Base-by-base conservation (phyloP, 1,140 invertebrate genomes). In the Drosophila malerkotliana region DNA sequence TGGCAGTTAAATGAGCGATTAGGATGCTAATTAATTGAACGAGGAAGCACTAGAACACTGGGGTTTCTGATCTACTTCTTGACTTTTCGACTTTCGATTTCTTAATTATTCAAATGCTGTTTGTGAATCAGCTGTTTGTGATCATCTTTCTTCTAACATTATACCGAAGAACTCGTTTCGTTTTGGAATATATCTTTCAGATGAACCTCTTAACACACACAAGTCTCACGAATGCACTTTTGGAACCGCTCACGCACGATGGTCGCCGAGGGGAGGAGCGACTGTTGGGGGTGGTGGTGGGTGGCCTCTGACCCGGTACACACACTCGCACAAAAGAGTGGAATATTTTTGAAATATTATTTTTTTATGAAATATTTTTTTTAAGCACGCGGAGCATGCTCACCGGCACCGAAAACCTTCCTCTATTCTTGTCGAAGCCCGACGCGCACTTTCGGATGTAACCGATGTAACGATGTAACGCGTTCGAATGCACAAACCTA, bases 1-100 rank as follows among this genome's bases (percentile, higher is more conserved):
- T 24, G 15, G 21, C 49, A 75, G 66, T 57, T 72, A 78, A 82
- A 72, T 66, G 66, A 72, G 62, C 78, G 75, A 82, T 88, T 88
- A 51, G 47, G 71, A 76, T 64, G 75, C 71, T 76, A 83, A 83
- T 83, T 83, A 83, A 83, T 83, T 83, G 71, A 63, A 49, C 26
- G 45, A 26, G 63, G 28, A 45, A 44, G 14, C 41, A 73, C 55
- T 39, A 18, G 26, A 39, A 15, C 54, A 55, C 37, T 47, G 44
- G 8, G 18, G 18, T 21, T 21, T 44, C 41, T 44, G 44, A 47
- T 53, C 21, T 75, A 37, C 10, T 56, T 64, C 7, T 30, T 2
- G 37, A 18, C 44, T 47, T 47, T 14, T 24, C 24, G 44, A 8
- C 15, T 44, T 44, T 71, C 37, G 44, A 58, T 55, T 69, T 48